These are phyloP conservation scores for Seira musarum DNA, from an alignment of 2,888 invertebrate genomes.

Conservation along the genomic window DNA sequence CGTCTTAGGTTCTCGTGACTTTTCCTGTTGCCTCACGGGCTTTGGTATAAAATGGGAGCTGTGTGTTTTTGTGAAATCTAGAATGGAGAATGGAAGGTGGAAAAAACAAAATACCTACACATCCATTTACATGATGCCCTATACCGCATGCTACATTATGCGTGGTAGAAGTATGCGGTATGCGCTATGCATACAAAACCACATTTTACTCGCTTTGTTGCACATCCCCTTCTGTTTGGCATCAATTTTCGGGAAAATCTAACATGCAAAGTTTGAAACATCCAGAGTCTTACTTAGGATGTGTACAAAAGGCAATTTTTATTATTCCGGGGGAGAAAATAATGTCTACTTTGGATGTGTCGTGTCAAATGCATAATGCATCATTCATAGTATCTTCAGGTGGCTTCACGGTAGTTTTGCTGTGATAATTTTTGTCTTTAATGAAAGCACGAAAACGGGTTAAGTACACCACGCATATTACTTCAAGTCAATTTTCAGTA, in stretches of 20 bases:
- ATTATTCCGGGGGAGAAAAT: not conserved
- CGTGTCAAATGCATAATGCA: slow-evolving; percentile 10
- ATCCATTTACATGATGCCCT: slow-evolving; percentile 4
- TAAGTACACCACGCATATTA: not conserved
- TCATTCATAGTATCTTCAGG: not conserved
- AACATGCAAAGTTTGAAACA: not conserved
- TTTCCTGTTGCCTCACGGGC: slow-evolving; percentile 36
- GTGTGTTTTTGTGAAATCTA: not conserved
- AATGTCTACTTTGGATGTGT: not conserved
- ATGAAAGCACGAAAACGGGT: not conserved
- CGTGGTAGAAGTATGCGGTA: slow-evolving; percentile 3
- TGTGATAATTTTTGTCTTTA: slow-evolving; percentile 2
- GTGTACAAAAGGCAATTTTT: not conserved
- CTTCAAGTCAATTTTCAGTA: not conserved
- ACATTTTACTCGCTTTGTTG: slow-evolving; percentile 41
- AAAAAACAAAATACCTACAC: slow-evolving; percentile 10
- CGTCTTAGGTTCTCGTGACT: slow-evolving; percentile 25
- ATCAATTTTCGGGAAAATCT: slow-evolving; percentile 29
- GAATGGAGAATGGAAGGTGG: not conserved
- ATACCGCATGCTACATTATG: slow-evolving; percentile 4
- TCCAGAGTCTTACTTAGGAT: not conserved
- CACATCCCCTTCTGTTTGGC: slow-evolving; percentile 41
- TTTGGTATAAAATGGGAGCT: not conserved
- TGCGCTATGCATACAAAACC: slow-evolving; percentile 36
- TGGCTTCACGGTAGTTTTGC: not conserved